phyloP scores from a whole-genome alignment of 2,113 vertebrate genomes.

The Nipponia nippon region DNA sequence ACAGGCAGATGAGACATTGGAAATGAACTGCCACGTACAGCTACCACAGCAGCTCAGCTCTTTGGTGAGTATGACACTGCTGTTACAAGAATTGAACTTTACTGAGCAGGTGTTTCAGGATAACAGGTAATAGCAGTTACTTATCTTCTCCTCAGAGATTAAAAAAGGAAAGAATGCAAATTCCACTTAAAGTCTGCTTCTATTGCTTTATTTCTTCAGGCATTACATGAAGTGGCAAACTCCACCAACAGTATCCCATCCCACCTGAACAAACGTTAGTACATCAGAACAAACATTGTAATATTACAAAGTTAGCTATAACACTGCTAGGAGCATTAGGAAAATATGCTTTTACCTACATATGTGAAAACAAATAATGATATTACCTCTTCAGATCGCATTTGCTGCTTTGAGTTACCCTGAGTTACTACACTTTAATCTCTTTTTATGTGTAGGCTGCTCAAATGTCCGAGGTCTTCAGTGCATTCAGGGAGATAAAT shows the following conservation, averaged over 20 bases:
- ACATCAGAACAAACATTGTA: neutral
- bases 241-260: neutral
- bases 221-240: neutral
- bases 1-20: slow-evolving; percentile 26
- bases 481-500: neutral
- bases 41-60: neutral
- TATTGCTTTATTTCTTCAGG: neutral
- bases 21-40: neutral
- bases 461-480: neutral
- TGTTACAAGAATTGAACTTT: slow-evolving; percentile 21
- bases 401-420: neutral
- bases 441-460: neutral
- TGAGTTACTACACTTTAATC: neutral
- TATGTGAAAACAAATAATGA: neutral
- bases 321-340: neutral
- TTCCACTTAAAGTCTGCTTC: neutral
- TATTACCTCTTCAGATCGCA: neutral
- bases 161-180: neutral
- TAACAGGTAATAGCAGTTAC: neutral
- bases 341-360: neutral
- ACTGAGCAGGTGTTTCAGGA: slow-evolving; percentile 13
- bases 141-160: neutral
- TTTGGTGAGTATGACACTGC: neutral
- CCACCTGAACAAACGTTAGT: neutral
- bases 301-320: neutral